These are phyloP conservation scores for Melanotaenia nigrans DNA, from an alignment of 2,797 vertebrate species.

Conservation along the genomic window DNA sequence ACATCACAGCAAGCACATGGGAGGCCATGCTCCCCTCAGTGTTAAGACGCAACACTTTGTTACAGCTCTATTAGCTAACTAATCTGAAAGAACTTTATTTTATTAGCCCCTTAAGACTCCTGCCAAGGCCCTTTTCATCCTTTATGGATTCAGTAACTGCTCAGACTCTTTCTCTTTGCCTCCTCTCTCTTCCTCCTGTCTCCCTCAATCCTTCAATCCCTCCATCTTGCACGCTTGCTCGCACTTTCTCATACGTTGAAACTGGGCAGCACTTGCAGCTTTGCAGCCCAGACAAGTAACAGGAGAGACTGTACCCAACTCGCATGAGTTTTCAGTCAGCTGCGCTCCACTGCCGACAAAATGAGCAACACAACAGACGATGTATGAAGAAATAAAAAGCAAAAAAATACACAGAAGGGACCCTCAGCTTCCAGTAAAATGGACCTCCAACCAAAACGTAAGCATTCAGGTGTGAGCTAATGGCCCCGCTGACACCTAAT, in stretches of 20 bases:
- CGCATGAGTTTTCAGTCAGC: constrained; percentile 3
- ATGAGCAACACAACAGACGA: constrained; percentile 19
- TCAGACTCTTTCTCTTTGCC: constrained; percentile 45
- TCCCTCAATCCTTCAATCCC: constrained; percentile 72
- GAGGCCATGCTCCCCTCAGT: constrained; percentile 62
- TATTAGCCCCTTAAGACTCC: constrained; percentile 82
- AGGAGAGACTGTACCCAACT: constrained; percentile 12
- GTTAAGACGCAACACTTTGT: constrained; percentile 72
- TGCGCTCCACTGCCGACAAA: constrained; percentile 11
- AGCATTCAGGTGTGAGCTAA: constrained; percentile 43
- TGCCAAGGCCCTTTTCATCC: constrained; percentile 80
- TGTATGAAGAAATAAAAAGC: constrained; percentile 39
- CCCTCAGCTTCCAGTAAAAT: constrained; percentile 37
- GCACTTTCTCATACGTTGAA: constrained; percentile 35
- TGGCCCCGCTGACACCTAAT: constrained; percentile 30
- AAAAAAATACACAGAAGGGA: constrained; percentile 32
- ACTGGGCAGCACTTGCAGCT: constrained; percentile 37
- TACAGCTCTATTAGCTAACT: constrained; percentile 84
- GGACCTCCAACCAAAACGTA: constrained; percentile 37
- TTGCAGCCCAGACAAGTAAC: constrained; percentile 28
- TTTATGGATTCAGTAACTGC: constrained; percentile 79
- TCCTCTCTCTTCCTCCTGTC: constrained; percentile 59
- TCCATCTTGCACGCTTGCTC: constrained; percentile 72
- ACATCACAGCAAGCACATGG: constrained; percentile 50
- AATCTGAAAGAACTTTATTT: constrained; percentile 83